phyloP scores from a whole-genome alignment of 2,113 vertebrate species.

The Hyaena hyaena region DNA sequence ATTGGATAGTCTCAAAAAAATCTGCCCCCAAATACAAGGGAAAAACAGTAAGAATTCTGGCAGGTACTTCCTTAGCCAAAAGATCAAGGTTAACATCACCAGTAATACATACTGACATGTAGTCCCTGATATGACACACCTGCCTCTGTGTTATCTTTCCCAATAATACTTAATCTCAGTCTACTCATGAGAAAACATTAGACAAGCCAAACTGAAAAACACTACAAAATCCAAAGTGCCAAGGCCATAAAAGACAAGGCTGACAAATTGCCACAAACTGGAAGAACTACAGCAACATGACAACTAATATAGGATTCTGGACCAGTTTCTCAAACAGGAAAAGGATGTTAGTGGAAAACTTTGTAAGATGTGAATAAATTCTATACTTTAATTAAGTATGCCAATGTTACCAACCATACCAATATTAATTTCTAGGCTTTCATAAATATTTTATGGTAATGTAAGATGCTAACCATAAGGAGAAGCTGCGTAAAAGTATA shows the following conservation, averaged over 20 bases:
- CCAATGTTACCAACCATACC: not conserved
- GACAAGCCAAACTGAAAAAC: not conserved
- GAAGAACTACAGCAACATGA: not conserved
- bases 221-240: not conserved
- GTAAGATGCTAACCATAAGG: not conserved
- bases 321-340: not conserved
- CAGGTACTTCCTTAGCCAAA: not conserved
- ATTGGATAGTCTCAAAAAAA: constrained; percentile 13
- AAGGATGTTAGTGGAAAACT: not conserved
- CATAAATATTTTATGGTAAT: not conserved
- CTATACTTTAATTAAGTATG: not conserved
- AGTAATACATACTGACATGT: not conserved
- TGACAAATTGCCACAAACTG: not conserved
- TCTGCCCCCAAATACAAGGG: not conserved
- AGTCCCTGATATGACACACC: not conserved
- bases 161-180: not conserved
- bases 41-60: not conserved
- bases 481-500: not conserved
- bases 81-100: not conserved
- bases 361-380: not conserved
- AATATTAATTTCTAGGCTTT: constrained; percentile 20
- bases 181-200: not conserved
- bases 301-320: not conserved
- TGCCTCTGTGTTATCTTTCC: not conserved
- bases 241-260: constrained; percentile 3